A percentile compares a stretch with the other conserved stretches of the same genome.
phyloP scores from a whole-genome alignment of 2,888 invertebrate species.

The Lasioglossum morio region DNA sequence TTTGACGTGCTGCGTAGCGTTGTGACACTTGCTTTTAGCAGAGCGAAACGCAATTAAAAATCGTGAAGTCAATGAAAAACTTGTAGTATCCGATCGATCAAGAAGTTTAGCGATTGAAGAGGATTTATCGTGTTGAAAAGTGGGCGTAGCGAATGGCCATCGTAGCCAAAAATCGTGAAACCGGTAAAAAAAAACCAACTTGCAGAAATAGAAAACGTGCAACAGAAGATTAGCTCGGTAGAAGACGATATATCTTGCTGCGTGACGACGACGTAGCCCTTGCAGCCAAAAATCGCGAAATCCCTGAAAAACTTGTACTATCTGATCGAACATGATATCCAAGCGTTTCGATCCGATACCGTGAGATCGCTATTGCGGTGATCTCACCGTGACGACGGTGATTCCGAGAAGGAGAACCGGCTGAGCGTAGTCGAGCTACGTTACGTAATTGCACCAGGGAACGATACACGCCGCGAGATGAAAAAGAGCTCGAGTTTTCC shows the following conservation, averaged over 20 bases:
- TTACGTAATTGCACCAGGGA: constrained; percentile 51
- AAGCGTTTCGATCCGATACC: not conserved
- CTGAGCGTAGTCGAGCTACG: constrained; percentile 19
- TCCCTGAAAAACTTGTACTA: not conserved
- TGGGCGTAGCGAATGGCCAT: not conserved
- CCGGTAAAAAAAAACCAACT: not conserved
- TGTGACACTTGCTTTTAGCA: too few species aligned
- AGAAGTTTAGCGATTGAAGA: too few species aligned
- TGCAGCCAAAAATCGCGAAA: not conserved
- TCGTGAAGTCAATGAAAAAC: too few species aligned
- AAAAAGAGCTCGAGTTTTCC: constrained; percentile 37
- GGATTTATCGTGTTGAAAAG: too few species aligned
- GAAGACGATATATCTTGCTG: not conserved
- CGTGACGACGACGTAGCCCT: not conserved
- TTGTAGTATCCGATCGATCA: too few species aligned
- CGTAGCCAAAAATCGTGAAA: not conserved
- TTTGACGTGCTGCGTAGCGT: too few species aligned
- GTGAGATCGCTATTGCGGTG: constrained; percentile 26
- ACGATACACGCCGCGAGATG: constrained; percentile 37
- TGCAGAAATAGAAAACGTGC: not conserved
- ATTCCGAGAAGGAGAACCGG: constrained; percentile 30
- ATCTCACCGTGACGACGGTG: constrained; percentile 26
- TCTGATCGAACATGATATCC: not conserved
- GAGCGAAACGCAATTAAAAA: too few species aligned
- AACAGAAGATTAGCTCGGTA: too few species aligned